Evolutionary conservation across 2,888 invertebrate genomes (phyloP), one percentile per base, ranked within the genome.

Genomic region (Aelia acuminata): DNA sequence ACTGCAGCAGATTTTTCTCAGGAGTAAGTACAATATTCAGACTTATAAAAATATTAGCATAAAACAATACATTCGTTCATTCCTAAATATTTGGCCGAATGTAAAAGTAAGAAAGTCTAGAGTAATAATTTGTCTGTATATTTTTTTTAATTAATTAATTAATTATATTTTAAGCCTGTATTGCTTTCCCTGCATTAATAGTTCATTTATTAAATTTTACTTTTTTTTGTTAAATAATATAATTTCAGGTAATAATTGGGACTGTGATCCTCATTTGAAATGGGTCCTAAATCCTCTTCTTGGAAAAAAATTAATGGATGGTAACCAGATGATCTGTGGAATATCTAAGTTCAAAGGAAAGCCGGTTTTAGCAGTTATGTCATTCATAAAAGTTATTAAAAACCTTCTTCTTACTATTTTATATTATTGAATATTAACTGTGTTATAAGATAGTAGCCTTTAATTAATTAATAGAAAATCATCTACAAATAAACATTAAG

Each of bases 241-340:
- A 7, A 43, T 43, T 43, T 10, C 90, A 96, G 96, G 94, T 91
- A 95, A 96, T 92, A 93, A 94, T 91, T 95, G 95, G 95, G 95
- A 94, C 92, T 97, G 94, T 91, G 95, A 93, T 91, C 94, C 93
- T 10, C 94, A 94, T 18, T 92, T 95, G 39, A 93, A 94, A 89
- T 96, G 96, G 96, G 92, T 95, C 87, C 93, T 95, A 50, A 93
- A 93, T 89, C 93, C 92, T 89, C 93, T 94, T 1, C 92, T 93
- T 1, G 92, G 93, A 0, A 91, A 91, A 20, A 93, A 93, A 85
- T 93, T 91, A 26, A 92, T 92, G 26, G 96, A 96, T 92, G 93
- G 94, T 90, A 92, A 94, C 84, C 93, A 94, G 85, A 92, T 95
- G 63, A 93, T 93, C 26, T 96, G 96, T 91, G 93, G 94, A 86